A percentile compares a stretch with the other conserved stretches of the same genome.
Conservation (phyloP, 2,113 vertebrate species). For the Aphyosemion australe region DNA sequence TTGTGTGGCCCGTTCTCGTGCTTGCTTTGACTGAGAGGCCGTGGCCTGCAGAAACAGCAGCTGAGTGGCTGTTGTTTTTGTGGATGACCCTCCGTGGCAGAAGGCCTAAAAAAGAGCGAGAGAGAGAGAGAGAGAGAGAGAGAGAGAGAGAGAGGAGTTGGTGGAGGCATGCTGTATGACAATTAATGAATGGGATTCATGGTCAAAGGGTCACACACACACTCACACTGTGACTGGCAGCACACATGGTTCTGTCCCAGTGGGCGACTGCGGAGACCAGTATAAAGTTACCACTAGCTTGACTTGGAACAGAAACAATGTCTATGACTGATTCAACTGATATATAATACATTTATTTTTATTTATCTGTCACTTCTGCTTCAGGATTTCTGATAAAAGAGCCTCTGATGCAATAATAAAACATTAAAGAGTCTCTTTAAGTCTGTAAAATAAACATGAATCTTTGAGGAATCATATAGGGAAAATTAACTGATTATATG, state of each 20-base stretch:
- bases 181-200: slow-evolving; percentile 55
- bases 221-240: slow-evolving; percentile 53
- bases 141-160: background rate
- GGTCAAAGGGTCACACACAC: slow-evolving; percentile 51
- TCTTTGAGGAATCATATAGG: too few species aligned
- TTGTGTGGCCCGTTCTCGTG: slow-evolving; percentile 56
- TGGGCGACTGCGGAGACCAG: slow-evolving; percentile 17
- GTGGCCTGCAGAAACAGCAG: slow-evolving; percentile 64
- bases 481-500: too few species aligned
- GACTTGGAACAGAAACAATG: slow-evolving; percentile 31
- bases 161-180: slow-evolving; percentile 55
- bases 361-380: slow-evolving; percentile 15
- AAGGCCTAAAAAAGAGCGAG: slow-evolving; percentile 12
- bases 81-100: slow-evolving; percentile 41
- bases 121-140: background rate
- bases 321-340: slow-evolving; percentile 11
- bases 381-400: slow-evolving; percentile 3
- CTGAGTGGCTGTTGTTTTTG: slow-evolving; percentile 68
- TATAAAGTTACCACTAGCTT: slow-evolving; percentile 43
- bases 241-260: slow-evolving; percentile 45
- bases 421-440: too few species aligned
- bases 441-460: background rate
- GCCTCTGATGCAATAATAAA: too few species aligned
- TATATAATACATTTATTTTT: slow-evolving; percentile 16
- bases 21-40: slow-evolving; percentile 50